Base-by-base conservation (phyloP, 1,140 invertebrate species). In the Littorina saxatilis region DNA sequence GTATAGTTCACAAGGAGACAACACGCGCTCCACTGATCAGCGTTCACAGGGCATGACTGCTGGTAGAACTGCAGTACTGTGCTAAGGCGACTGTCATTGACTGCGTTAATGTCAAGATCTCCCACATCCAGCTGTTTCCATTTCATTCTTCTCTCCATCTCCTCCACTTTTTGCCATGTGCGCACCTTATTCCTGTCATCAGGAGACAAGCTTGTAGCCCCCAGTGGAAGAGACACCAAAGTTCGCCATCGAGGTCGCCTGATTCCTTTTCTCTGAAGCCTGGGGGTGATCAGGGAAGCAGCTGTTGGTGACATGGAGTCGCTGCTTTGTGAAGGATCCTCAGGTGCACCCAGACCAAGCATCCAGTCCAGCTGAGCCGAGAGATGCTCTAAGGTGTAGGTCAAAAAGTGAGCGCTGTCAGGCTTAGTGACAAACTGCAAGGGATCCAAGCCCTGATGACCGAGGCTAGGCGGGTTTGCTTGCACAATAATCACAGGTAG, bases 1-100 rank as follows among this genome's bases (percentile, higher is more conserved):
- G 79, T 66, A 81, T 90, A 90, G 58, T 87, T 86, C 0, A 85
- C 85, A 70, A 90, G 82, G 4, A 87, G 79, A 82, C 80, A 84
- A 23, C 87, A 82, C 2, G 79, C 80, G 68, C 61, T 79, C 80
- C 82, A 85, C 47, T 87, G 83, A 35, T 86, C 82, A 20, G 80
- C 47, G 27, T 61, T 80, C 11, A 88, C 77, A 23, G 83, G 47
- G 52, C 87, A 89, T 20, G 86, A 75, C 70, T 84, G 81, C 15
- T 86, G 80, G 20, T 83, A 84, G 52, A 87, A 89, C 29, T 86
- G 84, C 32, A 88, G 50, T 55, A 88, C n/a, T 43, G 63, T 76
- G 77, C 61, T 83, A 11, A 82, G 81, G 40, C 43, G 77, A 52
- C 63, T 70, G 47, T 83, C 47, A 27, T 50, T 55, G n/a, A 77